Base-by-base conservation (phyloP, 2,797 vertebrate species). In the Cygnus olor region DNA sequence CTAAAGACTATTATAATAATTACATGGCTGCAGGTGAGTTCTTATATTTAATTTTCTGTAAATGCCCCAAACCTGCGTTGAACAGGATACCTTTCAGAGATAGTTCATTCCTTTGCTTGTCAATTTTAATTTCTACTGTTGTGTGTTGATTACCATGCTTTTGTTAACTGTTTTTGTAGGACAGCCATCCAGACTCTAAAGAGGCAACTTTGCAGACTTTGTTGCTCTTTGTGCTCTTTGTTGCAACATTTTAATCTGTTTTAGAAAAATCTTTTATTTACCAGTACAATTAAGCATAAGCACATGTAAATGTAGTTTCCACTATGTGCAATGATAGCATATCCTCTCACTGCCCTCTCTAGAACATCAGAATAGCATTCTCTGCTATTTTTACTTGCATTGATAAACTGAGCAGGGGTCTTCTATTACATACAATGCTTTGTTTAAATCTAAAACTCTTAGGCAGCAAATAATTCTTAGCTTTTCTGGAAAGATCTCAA, bases 1-100 rank as follows among this genome's bases (percentile, higher is more conserved):
- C n/a, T 85, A 81, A 85, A 90, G 74, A 66, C 14, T 84, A 14
- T 68, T 92, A 73, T 20, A 76, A 27, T 84, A 93, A 93, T 91
- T 49, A 58, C 72, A 88, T 58, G 72, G 34, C 90, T 88, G 60
- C 70, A 93, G 47, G 30, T 95, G 49, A 83, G 49, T 85, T 68
- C 42, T 76, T 74, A 42, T 13, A 36, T 19, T 80, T 88, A 71
- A 70, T 91, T 78, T 94, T 92, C 27, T 36, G 3, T 53, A 57
- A 93, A 81, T 85, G 8, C 17, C 51, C 17, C 25, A 84, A 85
- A 4, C 9, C 7, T 24, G 1, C 8, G 17, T 76, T 83, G 70
- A 90, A 36, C 38, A 80, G 64, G 21, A 92, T 84, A 47, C 38
- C 21, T 86, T 94, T 92, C 34, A 76, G 91, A 78, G 38, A 56